phyloP scores from a whole-genome alignment of 2,113 vertebrate species.

The Gallinago media region DNA sequence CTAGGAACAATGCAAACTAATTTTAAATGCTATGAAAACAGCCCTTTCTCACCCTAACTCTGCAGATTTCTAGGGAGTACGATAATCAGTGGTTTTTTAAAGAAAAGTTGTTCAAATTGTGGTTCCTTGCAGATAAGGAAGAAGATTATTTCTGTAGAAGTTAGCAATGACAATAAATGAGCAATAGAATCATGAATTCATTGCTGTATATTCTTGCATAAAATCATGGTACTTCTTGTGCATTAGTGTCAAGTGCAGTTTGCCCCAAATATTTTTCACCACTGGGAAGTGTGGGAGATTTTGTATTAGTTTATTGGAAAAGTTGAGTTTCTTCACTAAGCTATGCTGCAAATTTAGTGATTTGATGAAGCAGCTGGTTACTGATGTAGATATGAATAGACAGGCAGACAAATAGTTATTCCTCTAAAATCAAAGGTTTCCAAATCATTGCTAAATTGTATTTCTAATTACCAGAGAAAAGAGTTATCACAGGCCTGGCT shows the following conservation, averaged over 20 bases:
- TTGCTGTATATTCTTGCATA: not conserved
- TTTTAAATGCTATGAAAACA: not conserved
- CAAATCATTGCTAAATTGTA: not conserved
- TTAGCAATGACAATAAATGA: not conserved
- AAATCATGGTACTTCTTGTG: not conserved
- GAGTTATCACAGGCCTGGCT: not conserved
- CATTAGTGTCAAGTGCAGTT: not conserved
- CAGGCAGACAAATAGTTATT: not conserved
- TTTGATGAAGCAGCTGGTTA: not conserved
- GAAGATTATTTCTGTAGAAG: not conserved
- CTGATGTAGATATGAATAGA: not conserved
- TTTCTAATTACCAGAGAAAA: not conserved
- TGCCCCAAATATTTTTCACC: not conserved
- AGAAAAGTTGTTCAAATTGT: not conserved
- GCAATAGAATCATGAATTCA: not conserved
- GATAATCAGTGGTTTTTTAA: not conserved
- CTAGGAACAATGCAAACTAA: not conserved
- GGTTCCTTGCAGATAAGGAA: not conserved
- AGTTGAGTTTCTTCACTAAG: not conserved
- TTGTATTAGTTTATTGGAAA: not conserved
- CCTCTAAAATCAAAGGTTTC: not conserved
- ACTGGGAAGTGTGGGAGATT: not conserved
- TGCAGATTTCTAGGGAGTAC: not conserved
- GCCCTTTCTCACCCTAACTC: not conserved
- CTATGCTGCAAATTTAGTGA: not conserved